Evolutionary conservation across 2,797 vertebrate species (phyloP).

Genomic region (Caiman crocodilus): DNA sequence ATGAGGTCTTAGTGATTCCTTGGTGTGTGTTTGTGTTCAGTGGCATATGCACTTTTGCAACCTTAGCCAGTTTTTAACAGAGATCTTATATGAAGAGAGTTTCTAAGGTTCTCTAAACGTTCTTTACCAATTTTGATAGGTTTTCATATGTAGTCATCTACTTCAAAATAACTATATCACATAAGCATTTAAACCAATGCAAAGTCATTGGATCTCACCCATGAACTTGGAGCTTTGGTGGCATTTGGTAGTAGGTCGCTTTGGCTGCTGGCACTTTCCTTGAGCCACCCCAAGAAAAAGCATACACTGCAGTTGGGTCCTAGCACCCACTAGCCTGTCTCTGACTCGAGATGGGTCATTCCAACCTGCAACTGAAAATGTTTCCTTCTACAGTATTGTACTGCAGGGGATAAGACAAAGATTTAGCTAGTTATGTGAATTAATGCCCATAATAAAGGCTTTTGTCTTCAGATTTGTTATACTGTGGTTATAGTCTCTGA

Average conservation of each 20-base stretch:
- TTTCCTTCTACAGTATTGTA: no score
- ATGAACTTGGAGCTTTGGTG: no score
- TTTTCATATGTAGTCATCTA: neutral
- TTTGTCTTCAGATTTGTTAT: conserved; percentile 1
- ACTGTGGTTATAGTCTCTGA: neutral
- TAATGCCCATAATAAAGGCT: conserved; percentile 9
- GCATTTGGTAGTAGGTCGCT: no score
- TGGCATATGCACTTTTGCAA: neutral
- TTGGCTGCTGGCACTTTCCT: no score
- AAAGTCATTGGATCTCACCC: no score
- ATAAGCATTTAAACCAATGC: no score
- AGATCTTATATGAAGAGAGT: neutral
- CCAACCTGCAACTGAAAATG: no score
- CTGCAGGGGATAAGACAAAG: neutral
- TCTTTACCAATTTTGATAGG: neutral
- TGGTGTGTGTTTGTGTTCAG: neutral
- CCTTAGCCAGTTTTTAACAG: neutral
- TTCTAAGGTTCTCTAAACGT: neutral
- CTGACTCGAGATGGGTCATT: no score
- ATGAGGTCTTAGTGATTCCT: neutral
- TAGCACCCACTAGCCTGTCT: no score
- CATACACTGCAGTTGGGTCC: no score
- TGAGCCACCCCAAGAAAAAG: no score
- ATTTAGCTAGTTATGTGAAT: neutral
- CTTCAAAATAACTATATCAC: no score